Base-by-base conservation (phyloP, 2,888 invertebrate genomes). In the Autographa pulchrina region DNA sequence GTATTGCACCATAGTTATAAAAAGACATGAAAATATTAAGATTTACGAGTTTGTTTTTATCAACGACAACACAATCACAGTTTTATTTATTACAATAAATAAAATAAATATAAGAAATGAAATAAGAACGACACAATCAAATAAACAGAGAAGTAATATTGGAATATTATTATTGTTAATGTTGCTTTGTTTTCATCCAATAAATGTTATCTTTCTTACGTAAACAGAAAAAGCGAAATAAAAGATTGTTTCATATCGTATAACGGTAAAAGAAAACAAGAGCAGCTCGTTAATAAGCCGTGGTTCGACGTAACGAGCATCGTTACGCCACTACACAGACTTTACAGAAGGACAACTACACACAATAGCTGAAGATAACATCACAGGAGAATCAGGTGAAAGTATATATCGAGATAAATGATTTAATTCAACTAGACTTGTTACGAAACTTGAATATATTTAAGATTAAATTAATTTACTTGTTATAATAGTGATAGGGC, bases 241-340 rank as follows among this genome's bases (percentile, higher is more conserved):
- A 9, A 64, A 64, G 20, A 70, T 75, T 70, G 66, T 71, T 62
- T 43, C 58, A 62, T 62, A 43, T 20, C 54, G 38, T 76, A 63
- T 71, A 71, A 48, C 52, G 1, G n/a, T 64, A 52, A 67, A 72
- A 72, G 60, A 70, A 78, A 78, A 78, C 61, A 78, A 75, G 63
- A 69, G 9, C 58, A 63, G 38, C 62, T 68, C 65, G 73, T 71
- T 76, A 80, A 79, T 78, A 75, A 79, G 67, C 65, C 18, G 61
- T 31, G 35, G 58, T 61, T 56, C 18, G 35, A 56, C 43, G 58
- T 66, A 72, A 68, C 63, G 20, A 74, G 20, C 62, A n/a, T 32
- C 20, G 31, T 11, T 41, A 38, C 61, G 31, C 18, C 18, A 62
- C 20, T 2, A 48, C 9, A 18, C 35, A 0, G 2, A 31, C 16